Evolutionary conservation across 2,888 invertebrate species (phyloP), one percentile per base, ranked within the genome.

Genomic region (Proisotoma minuta): DNA sequence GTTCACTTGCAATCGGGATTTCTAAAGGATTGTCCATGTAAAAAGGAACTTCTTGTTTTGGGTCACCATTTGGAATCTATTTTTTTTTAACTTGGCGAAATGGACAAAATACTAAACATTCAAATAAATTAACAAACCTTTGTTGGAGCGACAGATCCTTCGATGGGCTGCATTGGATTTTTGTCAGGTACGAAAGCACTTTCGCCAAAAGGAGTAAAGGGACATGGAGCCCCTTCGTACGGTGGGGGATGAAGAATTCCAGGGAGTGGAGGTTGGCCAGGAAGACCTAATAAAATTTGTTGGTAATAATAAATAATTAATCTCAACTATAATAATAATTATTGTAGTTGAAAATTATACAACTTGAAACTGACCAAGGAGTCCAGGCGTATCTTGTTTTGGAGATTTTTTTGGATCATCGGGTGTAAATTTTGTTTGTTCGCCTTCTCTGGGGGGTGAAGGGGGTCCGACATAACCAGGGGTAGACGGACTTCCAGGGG

Each of bases 191-290:
- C 49, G 23, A 49, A 49, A 22, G 34, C 23, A 49, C 49, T 20
- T 22, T 20, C 22, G 15, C 12, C 22, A 24, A 20, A 22, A 4
- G 49, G 49, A 5, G 49, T 49, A 15, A 49, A 49, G 5, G 23
- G 20, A 49, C 49, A 49, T 2, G 49, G 49, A 4, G 49, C 49
- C 3, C 49, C 49, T 22, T 18, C 20, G 23, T 49, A 49, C 23
- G 49, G 49, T 3, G 49, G 49, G 15, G 49, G 49, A 22, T 49
- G 49, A 18, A 49, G 49, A 4, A 49, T 24, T 4, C 49, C 49
- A 22, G 15, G 23, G 23, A 18, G n/a, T 15, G n/a, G n/a, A 22
- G 15, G 12, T 23, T 22, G 5, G 23, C 8, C 15, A 34, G 15
- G 34, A 15, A 34, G 15, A 10, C 15, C 15, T 10, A 34, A 34